A percentile compares a stretch with the other conserved stretches of the same genome.
Conservation (phyloP, 2,113 vertebrate species). For the Polypterus senegalus region DNA sequence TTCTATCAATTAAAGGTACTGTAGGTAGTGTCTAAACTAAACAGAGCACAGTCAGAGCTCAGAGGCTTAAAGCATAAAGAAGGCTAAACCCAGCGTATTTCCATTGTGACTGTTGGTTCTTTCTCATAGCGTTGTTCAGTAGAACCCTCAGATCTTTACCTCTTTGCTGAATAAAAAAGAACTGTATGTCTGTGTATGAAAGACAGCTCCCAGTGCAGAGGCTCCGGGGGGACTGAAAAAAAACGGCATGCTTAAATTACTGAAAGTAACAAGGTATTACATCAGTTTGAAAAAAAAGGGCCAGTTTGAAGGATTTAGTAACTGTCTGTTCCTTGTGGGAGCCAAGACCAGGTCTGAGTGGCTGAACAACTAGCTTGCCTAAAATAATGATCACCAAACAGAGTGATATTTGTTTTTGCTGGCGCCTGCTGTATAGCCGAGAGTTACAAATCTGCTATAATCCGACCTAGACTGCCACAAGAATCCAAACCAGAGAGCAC, state of each 20-base stretch:
- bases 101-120: not conserved
- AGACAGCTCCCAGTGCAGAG: not conserved
- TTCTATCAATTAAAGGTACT: too few relatives aligned
- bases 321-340: not conserved
- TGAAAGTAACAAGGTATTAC: slow-evolving; percentile 1
- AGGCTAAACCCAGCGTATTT: not conserved
- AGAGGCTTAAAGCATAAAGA: too few relatives aligned
- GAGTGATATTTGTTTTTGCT: slow-evolving; percentile 6
- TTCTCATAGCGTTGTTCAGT: not conserved
- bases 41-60: too few relatives aligned
- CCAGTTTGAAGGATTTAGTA: not conserved
- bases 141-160: not conserved
- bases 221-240: not conserved
- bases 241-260: not conserved
- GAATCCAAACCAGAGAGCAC: not conserved
- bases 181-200: slow-evolving; percentile 3
- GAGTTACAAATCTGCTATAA: slow-evolving; percentile 2
- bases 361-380: slow-evolving; percentile 3
- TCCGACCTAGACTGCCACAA: not conserved
- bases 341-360: slow-evolving; percentile 2
- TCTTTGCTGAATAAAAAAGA: slow-evolving; percentile 2
- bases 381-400: slow-evolving; percentile 4
- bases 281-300: not conserved
- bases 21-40: too few relatives aligned
- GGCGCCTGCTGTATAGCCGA: slow-evolving; percentile 1